A percentile compares a stretch with the other conserved stretches of the same genome.
phyloP scores from a whole-genome alignment of 2,888 invertebrate species.

The Fissipunctia ypsillon region DNA sequence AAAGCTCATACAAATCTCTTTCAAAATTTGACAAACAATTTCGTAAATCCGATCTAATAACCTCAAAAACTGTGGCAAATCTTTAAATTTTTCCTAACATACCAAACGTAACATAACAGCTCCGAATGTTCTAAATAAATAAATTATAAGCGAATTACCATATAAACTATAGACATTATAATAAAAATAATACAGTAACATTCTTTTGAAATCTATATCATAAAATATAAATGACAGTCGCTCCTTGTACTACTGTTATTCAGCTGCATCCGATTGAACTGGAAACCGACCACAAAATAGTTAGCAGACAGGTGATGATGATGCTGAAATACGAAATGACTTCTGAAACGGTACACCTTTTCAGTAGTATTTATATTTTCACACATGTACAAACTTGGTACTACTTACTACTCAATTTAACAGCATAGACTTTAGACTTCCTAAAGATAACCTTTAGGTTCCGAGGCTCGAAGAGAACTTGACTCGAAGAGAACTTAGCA shows the following conservation, averaged over 20 bases:
- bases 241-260: background rate
- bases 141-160: constrained; percentile 42
- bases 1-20: background rate
- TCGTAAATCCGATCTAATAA: constrained; percentile 10
- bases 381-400: too few species aligned
- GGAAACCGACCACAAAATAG: too few species aligned
- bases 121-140: constrained; percentile 47
- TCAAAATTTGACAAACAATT: background rate
- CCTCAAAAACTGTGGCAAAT: constrained; percentile 2
- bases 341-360: too few species aligned
- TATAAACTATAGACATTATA: constrained; percentile 40
- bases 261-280: background rate
- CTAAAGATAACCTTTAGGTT: too few species aligned
- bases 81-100: background rate
- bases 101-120: background rate
- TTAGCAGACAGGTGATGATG: too few species aligned
- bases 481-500: too few species aligned
- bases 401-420: too few species aligned
- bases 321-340: background rate
- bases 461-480: too few species aligned
- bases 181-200: background rate
- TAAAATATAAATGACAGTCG: background rate
- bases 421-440: too few species aligned
- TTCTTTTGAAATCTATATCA: constrained; percentile 18
- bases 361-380: too few species aligned